Percentiles rank a stretch among this genome's conserved stretches.
Conservation (phyloP, 2,797 vertebrate species). For the Hypotaenidia philippensis region DNA sequence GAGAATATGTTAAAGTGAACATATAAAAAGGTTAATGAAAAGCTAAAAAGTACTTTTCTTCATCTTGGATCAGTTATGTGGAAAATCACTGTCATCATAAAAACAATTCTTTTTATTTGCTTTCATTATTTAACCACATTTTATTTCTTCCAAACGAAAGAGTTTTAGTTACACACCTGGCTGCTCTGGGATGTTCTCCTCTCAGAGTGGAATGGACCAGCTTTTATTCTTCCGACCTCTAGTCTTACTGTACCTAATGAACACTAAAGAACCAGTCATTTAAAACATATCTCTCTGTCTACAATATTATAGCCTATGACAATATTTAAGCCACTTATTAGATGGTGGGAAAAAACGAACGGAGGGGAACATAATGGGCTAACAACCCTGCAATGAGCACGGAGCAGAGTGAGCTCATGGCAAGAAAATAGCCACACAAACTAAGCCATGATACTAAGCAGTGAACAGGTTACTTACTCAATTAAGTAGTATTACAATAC, state of each 20-base stretch:
- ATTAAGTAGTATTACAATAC: background rate
- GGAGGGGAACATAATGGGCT: background rate
- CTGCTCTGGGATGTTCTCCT: conserved; percentile 91
- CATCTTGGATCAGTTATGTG: background rate
- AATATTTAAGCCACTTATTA: background rate
- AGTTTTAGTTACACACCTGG: conserved; percentile 84
- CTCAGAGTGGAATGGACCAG: conserved; percentile 94
- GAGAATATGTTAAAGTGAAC: background rate
- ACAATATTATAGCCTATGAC: background rate
- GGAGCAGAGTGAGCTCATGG: background rate
- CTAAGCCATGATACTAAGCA: background rate
- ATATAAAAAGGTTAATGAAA: background rate
- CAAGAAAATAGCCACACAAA: background rate
- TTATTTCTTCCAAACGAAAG: background rate
- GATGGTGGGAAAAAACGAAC: background rate
- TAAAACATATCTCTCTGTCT: background rate
- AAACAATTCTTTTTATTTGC: background rate
- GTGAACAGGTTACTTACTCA: background rate
- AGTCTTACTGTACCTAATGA: conserved; percentile 91
- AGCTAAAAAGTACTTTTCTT: background rate
- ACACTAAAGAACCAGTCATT: conserved; percentile 81
- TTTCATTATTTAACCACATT: conserved; percentile 17
- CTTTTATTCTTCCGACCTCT: conserved; percentile 94
- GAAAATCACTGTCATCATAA: background rate
- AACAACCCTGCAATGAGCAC: background rate